Percentiles rank a stretch among this genome's conserved stretches.
Conservation (phyloP, 2,797 vertebrate species). For the Hippopotamyrus pictus region DNA sequence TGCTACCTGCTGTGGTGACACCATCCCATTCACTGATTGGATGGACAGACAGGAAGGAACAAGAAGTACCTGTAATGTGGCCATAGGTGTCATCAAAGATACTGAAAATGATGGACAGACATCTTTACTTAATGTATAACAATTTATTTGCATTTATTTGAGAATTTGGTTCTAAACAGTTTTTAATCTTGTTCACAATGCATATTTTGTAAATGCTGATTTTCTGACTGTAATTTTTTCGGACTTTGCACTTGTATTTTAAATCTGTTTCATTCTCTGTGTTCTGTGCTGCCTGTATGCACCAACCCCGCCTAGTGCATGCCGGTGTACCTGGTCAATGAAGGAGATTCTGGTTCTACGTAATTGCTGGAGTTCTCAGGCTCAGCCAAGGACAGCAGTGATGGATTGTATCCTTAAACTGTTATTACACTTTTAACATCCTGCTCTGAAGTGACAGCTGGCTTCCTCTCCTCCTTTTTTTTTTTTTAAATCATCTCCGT, state of each 20-base stretch:
- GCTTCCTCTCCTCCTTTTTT: conserved; percentile 50
- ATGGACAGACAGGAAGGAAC: background rate
- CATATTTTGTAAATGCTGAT: background rate
- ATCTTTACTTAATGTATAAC: conserved; percentile 38
- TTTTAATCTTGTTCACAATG: conserved; percentile 56
- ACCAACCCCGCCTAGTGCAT: conserved; percentile 47
- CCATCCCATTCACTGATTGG: background rate
- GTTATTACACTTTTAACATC: conserved; percentile 92
- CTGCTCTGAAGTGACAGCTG: conserved; percentile 72
- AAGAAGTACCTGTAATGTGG: background rate
- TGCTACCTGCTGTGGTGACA: background rate
- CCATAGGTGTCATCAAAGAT: conserved; percentile 67
- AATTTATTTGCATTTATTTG: background rate
- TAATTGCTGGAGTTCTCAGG: conserved; percentile 75
- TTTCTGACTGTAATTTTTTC: background rate
- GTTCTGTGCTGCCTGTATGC: background rate
- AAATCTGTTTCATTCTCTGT: conserved; percentile 62
- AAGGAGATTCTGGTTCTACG: conserved; percentile 58
- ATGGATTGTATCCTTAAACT: conserved; percentile 98
- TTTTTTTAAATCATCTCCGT: conserved; percentile 55
- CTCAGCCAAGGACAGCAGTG: conserved; percentile 74
- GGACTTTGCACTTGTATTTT: background rate
- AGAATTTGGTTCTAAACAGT: conserved; percentile 69
- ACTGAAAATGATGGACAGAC: conserved; percentile 89
- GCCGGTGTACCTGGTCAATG: conserved; percentile 48